A percentile compares a stretch with the other conserved stretches of the same genome.
phyloP scores from a whole-genome alignment of 2,797 vertebrate genomes.

The Sebastes taczanowskii region DNA sequence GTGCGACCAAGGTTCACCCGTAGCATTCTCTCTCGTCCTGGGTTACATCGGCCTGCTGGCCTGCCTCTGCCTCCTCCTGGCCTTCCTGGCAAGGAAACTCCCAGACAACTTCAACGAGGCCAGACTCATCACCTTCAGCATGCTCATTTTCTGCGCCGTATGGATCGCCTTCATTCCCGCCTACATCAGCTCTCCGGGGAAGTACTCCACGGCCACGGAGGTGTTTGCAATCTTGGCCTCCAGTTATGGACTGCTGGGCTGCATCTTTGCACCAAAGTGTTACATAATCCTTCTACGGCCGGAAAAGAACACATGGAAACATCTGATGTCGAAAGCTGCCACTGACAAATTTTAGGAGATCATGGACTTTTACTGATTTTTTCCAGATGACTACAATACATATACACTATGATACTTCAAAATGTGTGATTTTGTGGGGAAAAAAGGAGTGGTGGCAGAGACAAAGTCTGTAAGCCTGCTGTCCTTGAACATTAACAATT shows the following conservation, averaged over 20 bases:
- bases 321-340: constrained; percentile 67
- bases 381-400: background rate
- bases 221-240: constrained; percentile 86
- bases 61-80: constrained; percentile 80
- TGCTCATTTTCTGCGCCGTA: constrained; percentile 85
- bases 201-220: constrained; percentile 83
- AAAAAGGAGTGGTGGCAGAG: background rate
- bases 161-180: constrained; percentile 85
- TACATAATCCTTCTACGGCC: constrained; percentile 78
- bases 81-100: constrained; percentile 83
- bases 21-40: constrained; percentile 78
- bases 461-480: background rate
- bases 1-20: constrained; percentile 79
- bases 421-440: background rate
- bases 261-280: constrained; percentile 82
- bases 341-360: constrained; percentile 39
- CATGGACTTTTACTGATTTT: background rate
- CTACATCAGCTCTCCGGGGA: constrained; percentile 84
- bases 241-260: constrained; percentile 83
- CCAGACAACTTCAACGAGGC: constrained; percentile 86
- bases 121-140: constrained; percentile 85
- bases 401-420: background rate
- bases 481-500: background rate
- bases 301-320: constrained; percentile 75
- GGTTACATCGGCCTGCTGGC: constrained; percentile 85